Evolutionary conservation across 2,113 vertebrate genomes (phyloP).

Genomic region (Embiotoca jacksoni): DNA sequence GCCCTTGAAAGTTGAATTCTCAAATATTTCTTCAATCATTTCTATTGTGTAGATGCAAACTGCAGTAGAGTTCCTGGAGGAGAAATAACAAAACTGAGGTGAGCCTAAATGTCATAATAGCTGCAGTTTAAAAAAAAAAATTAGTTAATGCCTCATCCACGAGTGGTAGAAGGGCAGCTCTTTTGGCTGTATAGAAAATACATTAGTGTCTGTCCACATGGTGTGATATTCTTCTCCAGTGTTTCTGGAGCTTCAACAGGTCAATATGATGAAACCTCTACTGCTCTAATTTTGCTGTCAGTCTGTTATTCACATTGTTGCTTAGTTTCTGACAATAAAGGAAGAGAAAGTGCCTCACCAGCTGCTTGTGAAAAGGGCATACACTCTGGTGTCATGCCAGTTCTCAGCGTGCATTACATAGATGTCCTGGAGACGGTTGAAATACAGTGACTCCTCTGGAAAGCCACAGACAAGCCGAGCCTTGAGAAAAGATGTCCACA

Average conservation of each 20-base stretch:
- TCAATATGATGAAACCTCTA: too few species aligned
- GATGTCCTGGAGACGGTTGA: conserved; percentile 91
- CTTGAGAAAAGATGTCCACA: conserved; percentile 95
- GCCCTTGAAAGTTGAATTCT: conserved; percentile 88
- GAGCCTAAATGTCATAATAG: background rate
- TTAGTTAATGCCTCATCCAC: background rate
- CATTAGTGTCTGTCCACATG: background rate
- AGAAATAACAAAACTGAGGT: background rate
- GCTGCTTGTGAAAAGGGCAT: conserved; percentile 92
- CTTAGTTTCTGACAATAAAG: conserved; percentile 15
- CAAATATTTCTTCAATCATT: conserved; percentile 88
- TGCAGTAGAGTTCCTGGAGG: conserved; percentile 90
- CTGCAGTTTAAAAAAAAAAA: too few species aligned
- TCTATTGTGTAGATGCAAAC: conserved; percentile 90
- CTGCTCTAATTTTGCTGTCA: background rate
- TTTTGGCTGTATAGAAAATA: background rate
- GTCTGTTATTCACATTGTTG: background rate
- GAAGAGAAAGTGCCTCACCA: conserved; percentile 84
- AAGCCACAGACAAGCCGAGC: conserved; percentile 92
- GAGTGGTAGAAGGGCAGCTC: background rate
- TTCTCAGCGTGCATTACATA: conserved; percentile 82
- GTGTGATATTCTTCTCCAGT: background rate
- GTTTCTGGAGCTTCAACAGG: too few species aligned
- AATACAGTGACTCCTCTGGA: conserved; percentile 87
- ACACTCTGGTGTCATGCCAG: conserved; percentile 87